phyloP scores from a whole-genome alignment of 2,113 vertebrate genomes.

The Diphyllodes magnificus region DNA sequence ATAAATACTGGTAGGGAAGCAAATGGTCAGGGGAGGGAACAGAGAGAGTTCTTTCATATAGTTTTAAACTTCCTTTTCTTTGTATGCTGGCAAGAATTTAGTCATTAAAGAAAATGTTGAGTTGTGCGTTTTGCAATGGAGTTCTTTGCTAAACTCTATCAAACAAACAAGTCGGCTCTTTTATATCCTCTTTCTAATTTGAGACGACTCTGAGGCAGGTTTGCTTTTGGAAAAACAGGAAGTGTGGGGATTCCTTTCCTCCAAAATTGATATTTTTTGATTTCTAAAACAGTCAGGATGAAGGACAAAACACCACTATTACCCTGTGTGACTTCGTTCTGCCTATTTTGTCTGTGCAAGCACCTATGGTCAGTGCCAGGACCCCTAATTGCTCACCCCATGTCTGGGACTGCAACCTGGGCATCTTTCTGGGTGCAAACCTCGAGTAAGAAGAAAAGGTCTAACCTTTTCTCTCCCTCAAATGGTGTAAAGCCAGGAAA shows the following conservation, averaged over 20 bases:
- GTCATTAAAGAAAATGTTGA: slow-evolving; percentile 3
- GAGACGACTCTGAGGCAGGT: background rate
- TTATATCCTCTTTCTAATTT: slow-evolving; percentile 58
- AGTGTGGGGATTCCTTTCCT: slow-evolving; percentile 42
- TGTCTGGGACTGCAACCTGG: background rate
- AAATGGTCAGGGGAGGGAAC: background rate
- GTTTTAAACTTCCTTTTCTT: background rate
- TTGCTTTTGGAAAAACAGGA: background rate
- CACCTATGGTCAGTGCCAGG: background rate
- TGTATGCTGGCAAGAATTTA: background rate
- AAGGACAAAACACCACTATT: background rate
- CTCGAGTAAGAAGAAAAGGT: background rate
- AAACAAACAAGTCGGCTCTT: background rate
- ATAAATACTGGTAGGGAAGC: background rate
- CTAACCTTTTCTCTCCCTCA: background rate
- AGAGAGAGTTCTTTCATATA: background rate
- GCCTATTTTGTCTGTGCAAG: background rate
- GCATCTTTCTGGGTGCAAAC: background rate
- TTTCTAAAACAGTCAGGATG: background rate
- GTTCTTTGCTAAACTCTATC: background rate
- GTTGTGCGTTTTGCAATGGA: background rate
- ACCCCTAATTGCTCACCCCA: rapidly evolving
- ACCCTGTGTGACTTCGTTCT: background rate
- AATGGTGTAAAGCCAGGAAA: background rate
- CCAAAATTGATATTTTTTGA: background rate